These are phyloP conservation scores for Elaphurus davidianus DNA, from an alignment of 2,113 vertebrate species.

Conservation along the genomic window DNA sequence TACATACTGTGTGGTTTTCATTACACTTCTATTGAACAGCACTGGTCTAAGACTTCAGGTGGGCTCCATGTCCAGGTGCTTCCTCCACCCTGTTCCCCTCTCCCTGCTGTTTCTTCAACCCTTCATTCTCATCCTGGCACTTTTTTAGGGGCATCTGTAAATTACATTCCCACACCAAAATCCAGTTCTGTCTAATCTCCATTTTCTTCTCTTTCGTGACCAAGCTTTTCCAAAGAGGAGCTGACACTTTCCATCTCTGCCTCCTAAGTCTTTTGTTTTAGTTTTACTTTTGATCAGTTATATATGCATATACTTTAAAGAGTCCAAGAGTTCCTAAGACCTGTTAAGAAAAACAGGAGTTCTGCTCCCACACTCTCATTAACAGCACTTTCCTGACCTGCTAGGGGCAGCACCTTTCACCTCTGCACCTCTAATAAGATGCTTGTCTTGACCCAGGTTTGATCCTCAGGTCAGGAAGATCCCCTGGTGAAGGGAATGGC, in stretches of 20 bases:
- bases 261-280: background rate
- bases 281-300: background rate
- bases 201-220: background rate
- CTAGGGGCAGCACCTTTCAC: background rate
- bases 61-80: background rate
- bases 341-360: background rate
- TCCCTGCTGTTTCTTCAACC: background rate
- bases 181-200: background rate
- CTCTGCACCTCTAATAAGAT: background rate
- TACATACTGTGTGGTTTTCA: background rate
- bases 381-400: background rate
- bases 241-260: background rate
- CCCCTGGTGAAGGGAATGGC: background rate
- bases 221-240: background rate
- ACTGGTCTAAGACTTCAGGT: background rate
- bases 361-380: background rate
- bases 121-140: background rate
- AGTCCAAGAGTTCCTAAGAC: background rate
- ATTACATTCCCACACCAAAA: background rate
- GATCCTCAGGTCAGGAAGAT: background rate
- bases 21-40: background rate
- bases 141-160: background rate
- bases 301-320: background rate
- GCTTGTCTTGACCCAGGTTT: background rate
- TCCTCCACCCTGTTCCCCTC: background rate